Percentiles rank a stretch among this genome's conserved stretches.
Conservation (phyloP, 2,888 invertebrate genomes). For the Ectobius pallidus region DNA sequence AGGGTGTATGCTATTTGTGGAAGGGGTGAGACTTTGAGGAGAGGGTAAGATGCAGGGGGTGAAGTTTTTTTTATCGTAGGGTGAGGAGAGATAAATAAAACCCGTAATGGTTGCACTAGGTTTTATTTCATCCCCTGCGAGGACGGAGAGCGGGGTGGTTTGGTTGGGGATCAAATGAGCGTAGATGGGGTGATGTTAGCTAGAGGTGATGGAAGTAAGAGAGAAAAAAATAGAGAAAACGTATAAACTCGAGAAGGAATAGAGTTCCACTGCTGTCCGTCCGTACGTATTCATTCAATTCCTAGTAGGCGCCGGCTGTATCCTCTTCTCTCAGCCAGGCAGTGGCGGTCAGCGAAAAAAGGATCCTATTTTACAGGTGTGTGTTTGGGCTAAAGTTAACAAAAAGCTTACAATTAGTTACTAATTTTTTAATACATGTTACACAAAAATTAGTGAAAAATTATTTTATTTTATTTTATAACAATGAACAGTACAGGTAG, state of each 20-base stretch:
- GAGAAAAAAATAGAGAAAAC: neutral
- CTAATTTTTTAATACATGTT: too few relatives aligned
- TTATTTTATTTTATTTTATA: too few relatives aligned
- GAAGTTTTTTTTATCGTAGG: conserved; percentile 16
- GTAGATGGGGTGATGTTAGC: conserved; percentile 18
- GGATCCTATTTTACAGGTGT: too few relatives aligned
- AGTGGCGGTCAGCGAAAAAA: too few relatives aligned
- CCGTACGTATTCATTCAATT: conserved; percentile 17
- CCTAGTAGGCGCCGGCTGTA: neutral
- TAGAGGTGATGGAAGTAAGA: conserved; percentile 8
- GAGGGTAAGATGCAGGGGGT: conserved; percentile 23
- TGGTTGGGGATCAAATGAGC: conserved; percentile 20
- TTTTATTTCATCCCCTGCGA: conserved; percentile 36
- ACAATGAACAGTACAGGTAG: too few relatives aligned
- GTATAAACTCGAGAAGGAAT: conserved; percentile 5
- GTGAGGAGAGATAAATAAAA: conserved; percentile 36
- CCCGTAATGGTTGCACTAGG: conserved; percentile 35
- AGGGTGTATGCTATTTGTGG: conserved; percentile 28
- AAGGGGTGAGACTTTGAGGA: conserved; percentile 9
- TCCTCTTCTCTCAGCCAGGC: too few relatives aligned
- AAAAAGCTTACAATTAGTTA: too few relatives aligned
- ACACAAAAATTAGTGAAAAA: too few relatives aligned
- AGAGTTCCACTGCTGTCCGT: neutral
- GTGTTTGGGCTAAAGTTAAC: too few relatives aligned
- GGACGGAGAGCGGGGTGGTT: conserved; percentile 7